These are phyloP conservation scores for Scopus umbretta DNA, from an alignment of 2,113 vertebrate species.

Conservation along the genomic window DNA sequence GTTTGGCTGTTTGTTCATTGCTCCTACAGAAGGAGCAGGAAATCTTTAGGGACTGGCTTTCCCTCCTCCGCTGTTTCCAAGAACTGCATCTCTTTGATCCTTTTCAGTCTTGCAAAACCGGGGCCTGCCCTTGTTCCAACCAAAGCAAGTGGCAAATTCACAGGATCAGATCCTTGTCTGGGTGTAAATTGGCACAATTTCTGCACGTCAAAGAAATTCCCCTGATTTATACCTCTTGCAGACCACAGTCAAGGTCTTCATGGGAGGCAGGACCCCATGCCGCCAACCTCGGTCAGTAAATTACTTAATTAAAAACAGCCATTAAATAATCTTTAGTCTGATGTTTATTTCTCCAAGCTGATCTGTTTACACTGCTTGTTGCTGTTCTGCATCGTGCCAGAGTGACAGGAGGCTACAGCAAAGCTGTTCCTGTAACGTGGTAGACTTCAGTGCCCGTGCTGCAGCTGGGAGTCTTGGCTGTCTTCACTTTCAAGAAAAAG, in stretches of 20 bases:
- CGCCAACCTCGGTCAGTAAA: background rate
- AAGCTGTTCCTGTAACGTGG: background rate
- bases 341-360: conserved; percentile 35
- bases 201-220: background rate
- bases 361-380: background rate
- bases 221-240: background rate
- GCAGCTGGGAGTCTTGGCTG: background rate
- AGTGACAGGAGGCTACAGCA: background rate
- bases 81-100: conserved; percentile 21
- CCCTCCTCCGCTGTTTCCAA: conserved; percentile 11
- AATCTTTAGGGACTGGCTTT: background rate
- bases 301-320: background rate
- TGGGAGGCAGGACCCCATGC: background rate
- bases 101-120: conserved; percentile 1
- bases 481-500: background rate
- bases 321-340: conserved; percentile 1
- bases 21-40: conserved; percentile 36
- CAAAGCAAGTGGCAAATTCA: background rate
- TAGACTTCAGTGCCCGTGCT: background rate
- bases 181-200: background rate
- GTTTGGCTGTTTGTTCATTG: conserved; percentile 12
- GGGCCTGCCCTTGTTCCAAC: background rate
- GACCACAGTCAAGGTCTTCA: background rate
- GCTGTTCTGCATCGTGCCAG: background rate
- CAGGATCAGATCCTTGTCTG: background rate